Evolutionary conservation across 2,113 vertebrate genomes (phyloP), one percentile per base, ranked within the genome.

Genomic region (Thymallus thymallus): DNA sequence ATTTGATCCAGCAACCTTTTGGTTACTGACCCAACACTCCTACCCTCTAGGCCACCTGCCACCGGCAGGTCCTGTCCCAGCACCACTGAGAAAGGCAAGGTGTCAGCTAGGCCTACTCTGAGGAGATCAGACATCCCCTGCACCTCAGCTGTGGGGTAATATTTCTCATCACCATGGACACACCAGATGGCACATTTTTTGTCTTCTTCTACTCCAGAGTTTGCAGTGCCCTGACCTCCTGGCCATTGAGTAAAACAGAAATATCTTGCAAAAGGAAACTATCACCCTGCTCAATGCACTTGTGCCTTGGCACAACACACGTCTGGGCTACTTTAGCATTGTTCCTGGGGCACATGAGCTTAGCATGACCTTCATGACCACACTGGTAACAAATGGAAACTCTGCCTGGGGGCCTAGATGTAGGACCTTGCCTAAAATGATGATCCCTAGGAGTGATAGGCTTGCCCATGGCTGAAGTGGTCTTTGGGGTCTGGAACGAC

Each of bases 91-190:
- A 26, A 26, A 26, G 26, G 26, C 26, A 26, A 26, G 26, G 26
- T 1, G 26, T 26, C 26, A 26, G 26, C 26, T 26, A 26, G 26
- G 26, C 26, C 26, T 26, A 26, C 26, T 26, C 26, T 26, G 26
- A 26, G 26, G 26, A 26, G 26, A 26, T 26, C 1, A 26, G 26
- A 26, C 26, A 1, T 1, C 1, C 26, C 26, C 26, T 26, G 26
- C 26, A 26, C 26, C 26, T 26, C 26, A 26, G 1, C 26, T 26
- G 26, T 26, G 26, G 26, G 26, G 26, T 26, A 26, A 26, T 26
- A 26, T 26, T 26, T 68, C 56, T 69, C 29, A 75, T 75, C 74
- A 9, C 74, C 74, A 75, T 69, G 62, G 18, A 74, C 62, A 66
- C 72, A 73, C 5, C 22, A 66, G 14, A 56, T n/a, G 0, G 46